These are phyloP conservation scores for Cinclus mexicanus DNA, from an alignment of 2,113 vertebrate genomes.

Conservation along the genomic window DNA sequence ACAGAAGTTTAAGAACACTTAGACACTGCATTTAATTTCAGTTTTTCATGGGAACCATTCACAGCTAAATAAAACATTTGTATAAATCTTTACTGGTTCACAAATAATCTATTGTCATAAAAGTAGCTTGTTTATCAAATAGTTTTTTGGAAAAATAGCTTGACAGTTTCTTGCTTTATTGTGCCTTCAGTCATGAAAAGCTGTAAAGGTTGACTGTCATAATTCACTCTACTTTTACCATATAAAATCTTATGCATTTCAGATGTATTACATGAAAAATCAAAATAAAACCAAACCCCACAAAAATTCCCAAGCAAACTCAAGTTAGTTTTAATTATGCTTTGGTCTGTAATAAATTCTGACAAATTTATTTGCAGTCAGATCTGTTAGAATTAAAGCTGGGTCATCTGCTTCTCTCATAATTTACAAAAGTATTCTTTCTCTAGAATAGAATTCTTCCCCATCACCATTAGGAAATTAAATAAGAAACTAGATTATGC, in stretches of 20 bases:
- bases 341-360: neutral
- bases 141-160: neutral
- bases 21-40: neutral
- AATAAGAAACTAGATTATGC: neutral
- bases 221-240: neutral
- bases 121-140: neutral
- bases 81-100: neutral
- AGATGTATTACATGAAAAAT: neutral
- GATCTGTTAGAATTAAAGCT: neutral
- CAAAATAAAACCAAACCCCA: fast-evolving
- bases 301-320: neutral
- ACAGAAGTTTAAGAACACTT: neutral
- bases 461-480: neutral
- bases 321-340: neutral
- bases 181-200: neutral
- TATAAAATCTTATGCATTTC: neutral
- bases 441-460: neutral
- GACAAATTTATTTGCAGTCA: neutral
- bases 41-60: neutral
- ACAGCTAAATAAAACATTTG: neutral
- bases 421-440: neutral
- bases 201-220: neutral
- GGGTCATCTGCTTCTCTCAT: neutral
- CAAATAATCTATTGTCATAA: neutral
- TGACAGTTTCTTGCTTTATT: neutral